phyloP scores from a whole-genome alignment of 2,113 vertebrate species.

The Choloepus hoffmanni region DNA sequence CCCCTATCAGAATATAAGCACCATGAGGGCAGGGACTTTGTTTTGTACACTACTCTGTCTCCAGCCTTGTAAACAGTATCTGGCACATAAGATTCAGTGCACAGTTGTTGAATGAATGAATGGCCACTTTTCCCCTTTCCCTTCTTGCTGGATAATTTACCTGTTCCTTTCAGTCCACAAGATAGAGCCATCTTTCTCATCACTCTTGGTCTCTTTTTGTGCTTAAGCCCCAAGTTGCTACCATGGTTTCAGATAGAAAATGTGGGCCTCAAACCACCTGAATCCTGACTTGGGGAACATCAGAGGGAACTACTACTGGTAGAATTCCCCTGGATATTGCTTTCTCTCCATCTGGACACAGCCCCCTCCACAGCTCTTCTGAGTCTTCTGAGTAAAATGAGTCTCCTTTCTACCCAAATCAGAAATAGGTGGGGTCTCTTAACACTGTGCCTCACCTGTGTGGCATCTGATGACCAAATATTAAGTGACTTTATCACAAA shows the following conservation, averaged over 20 bases:
- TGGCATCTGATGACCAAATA: neutral
- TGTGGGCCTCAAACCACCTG: neutral
- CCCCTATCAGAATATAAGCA: neutral
- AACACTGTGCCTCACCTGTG: neutral
- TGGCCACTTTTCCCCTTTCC: neutral
- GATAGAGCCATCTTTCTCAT: neutral
- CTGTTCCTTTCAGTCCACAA: neutral
- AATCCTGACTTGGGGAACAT: neutral
- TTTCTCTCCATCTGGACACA: neutral
- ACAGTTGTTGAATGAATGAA: neutral
- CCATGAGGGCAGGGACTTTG: neutral
- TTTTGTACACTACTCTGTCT: neutral
- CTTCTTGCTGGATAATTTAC: neutral
- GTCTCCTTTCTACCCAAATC: neutral
- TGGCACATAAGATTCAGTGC: neutral
- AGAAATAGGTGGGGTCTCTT: neutral
- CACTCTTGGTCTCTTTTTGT: neutral
- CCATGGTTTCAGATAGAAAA: neutral
- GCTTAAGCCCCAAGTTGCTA: neutral
- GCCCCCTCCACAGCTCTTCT: neutral
- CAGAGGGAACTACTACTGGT: neutral
- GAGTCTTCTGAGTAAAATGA: neutral
- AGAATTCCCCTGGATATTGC: neutral
- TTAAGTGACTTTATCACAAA: neutral
- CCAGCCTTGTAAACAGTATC: neutral